A percentile compares a stretch with the other conserved stretches of the same genome.
Conservation (phyloP, 2,888 invertebrate species). For the Papilio protenor region DNA sequence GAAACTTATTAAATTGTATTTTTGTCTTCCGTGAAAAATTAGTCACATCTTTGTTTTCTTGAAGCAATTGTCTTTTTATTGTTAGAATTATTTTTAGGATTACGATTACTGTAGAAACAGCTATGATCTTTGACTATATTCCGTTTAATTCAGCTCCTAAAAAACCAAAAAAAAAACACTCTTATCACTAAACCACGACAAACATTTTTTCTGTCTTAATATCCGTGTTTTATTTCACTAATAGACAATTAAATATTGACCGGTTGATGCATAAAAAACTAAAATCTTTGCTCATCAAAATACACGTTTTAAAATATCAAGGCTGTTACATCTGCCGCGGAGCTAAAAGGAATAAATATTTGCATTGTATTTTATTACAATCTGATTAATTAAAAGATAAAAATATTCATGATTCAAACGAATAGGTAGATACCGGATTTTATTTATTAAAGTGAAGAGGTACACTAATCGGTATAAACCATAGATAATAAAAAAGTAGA, state of each 20-base stretch:
- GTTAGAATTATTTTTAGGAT: too few species aligned
- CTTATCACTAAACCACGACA: not conserved
- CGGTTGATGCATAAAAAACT: not conserved
- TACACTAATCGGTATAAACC: not conserved
- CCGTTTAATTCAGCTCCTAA: not conserved
- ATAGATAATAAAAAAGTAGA: not conserved
- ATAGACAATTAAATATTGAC: not conserved
- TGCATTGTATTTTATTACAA: conserved; percentile 19
- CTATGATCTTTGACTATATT: too few species aligned
- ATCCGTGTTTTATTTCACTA: not conserved
- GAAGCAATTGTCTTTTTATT: too few species aligned
- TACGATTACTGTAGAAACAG: too few species aligned
- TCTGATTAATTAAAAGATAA: conserved; percentile 15
- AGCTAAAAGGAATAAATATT: conserved; percentile 22
- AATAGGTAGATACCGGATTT: not conserved
- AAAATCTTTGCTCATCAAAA: conserved; percentile 11
- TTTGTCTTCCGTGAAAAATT: too few species aligned
- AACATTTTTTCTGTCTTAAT: not conserved
- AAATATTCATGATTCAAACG: conserved; percentile 5
- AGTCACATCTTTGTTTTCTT: too few species aligned
- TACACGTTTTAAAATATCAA: conserved; percentile 34
- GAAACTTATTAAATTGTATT: too few species aligned
- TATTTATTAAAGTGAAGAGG: not conserved
- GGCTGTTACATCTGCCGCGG: conserved; percentile 17
- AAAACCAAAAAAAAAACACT: not conserved